Conservation (phyloP, 2,797 vertebrate species). For the Micropoecilia bifurca region DNA sequence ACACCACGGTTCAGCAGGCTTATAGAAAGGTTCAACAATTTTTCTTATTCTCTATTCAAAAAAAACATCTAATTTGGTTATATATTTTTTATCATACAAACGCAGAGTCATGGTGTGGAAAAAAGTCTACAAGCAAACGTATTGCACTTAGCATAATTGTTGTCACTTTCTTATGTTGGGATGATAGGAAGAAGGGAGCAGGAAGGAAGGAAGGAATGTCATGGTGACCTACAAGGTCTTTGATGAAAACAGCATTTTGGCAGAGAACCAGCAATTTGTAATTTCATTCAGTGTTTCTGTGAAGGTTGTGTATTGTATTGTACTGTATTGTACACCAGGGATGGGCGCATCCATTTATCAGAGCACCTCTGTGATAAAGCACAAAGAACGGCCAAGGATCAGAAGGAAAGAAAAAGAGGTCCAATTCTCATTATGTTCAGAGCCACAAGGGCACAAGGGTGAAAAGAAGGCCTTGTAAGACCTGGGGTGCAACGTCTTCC, state of each 20-base stretch:
- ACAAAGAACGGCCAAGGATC: constrained; percentile 35
- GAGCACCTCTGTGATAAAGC: constrained; percentile 50
- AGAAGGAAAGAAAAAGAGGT: constrained; percentile 33
- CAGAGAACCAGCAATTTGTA: constrained; percentile 45
- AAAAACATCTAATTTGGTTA: neutral
- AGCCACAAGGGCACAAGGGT: constrained; percentile 43
- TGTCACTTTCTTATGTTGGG: constrained; percentile 39
- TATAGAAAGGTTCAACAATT: neutral
- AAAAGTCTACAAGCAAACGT: constrained; percentile 46
- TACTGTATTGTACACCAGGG: constrained; percentile 38
- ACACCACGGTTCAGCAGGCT: neutral
- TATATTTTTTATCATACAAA: neutral
- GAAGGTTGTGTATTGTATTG: constrained; percentile 61
- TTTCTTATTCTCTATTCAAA: neutral
- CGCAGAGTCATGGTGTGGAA: neutral
- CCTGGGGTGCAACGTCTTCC: constrained; percentile 11
- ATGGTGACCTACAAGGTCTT: constrained; percentile 69
- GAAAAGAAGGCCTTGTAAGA: constrained; percentile 35
- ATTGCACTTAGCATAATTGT: constrained; percentile 53
- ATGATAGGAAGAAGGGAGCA: constrained; percentile 26
- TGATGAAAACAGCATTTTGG: constrained; percentile 61
- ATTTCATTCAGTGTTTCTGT: constrained; percentile 49
- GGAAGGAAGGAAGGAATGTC: constrained; percentile 64
- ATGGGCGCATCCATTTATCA: constrained; percentile 31
- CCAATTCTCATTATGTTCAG: constrained; percentile 51